Evolutionary conservation across 2,888 invertebrate species (phyloP).

Genomic region (Epistrophe eligans): DNA sequence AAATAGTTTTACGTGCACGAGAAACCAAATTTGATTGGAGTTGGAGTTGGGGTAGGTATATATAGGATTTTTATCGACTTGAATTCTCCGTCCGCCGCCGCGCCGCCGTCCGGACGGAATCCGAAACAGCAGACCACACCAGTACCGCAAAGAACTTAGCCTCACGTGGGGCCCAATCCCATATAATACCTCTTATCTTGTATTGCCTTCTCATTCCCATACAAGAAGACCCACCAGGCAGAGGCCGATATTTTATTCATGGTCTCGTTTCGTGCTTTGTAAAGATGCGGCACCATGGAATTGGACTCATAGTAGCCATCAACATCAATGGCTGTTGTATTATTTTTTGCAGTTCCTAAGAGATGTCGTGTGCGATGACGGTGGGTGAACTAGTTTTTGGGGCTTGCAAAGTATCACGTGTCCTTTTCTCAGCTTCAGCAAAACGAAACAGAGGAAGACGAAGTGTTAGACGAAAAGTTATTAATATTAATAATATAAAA

Average conservation of each 20-base stretch:
- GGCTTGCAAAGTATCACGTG: conserved; percentile 15
- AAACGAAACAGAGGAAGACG: conserved; percentile 13
- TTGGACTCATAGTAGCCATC: conserved; percentile 56
- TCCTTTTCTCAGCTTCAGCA: conserved; percentile 21
- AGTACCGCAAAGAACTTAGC: background rate
- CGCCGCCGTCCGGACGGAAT: background rate
- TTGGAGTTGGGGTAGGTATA: conserved; percentile 24
- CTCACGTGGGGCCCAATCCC: background rate
- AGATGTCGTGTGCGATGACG: conserved; percentile 41
- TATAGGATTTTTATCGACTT: conserved; percentile 60
- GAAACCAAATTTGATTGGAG: conserved; percentile 68
- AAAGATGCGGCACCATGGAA: conserved; percentile 63
- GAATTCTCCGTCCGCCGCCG: background rate
- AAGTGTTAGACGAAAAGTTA: conserved; percentile 7
- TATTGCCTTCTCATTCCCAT: background rate
- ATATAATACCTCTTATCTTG: background rate
- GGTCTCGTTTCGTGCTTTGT: conserved; percentile 56
- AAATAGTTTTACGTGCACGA: conserved; percentile 71
- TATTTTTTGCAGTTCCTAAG: conserved; percentile 1
- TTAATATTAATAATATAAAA: conserved; percentile 65
- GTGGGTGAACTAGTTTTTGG: conserved; percentile 32
- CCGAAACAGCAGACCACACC: conserved; percentile 25
- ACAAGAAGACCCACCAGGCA: conserved; percentile 8
- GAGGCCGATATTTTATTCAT: conserved; percentile 61
- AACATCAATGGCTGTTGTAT: conserved; percentile 51